Evolutionary conservation across 2,888 invertebrate species (phyloP), one percentile per base, ranked within the genome.

Genomic region (Linyphia triangularis): DNA sequence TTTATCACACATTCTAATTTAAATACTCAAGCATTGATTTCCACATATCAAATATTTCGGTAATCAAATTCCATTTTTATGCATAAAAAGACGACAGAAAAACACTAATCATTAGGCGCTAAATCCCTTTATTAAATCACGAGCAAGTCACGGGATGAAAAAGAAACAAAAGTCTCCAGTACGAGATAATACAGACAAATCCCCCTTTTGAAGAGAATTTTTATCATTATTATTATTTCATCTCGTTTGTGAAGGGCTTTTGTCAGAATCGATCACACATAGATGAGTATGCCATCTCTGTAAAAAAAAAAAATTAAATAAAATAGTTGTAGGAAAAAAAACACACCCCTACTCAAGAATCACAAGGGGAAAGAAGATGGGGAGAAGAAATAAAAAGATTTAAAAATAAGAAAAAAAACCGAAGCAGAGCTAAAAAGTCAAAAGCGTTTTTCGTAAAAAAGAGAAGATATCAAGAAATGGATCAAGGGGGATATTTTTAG

Each of bases 401-500:
- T 7, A 6, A 7, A 70, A 70, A 65, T 28, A 40, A 81, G 78
- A 51, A 26, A 51, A 57, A 65, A 73, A 43, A 69, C 33, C n/a
- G 69, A 26, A 57, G 79, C 75, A 75, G 67, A 75, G 75, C 86
- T 81, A 81, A 82, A 81, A 88, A 88, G 86, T 88, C 81, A 81
- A 69, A 85, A 70, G 65, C 72, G 73, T 26, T 67, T 67, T 61
- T 33, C 5, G 9, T 7, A 51, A 67, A 61, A 63, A 61, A 61
- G 75, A n/a, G 22, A 61, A 75, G 63, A 40, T 65, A 81, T 69
- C 69, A 70, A 75, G 57, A 30, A 51, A 63, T 72, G 43, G 72
- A 78, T 67, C 51, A 51, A 70, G 77, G 67, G 57, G 43, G 24
- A 30, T 26, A 19, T 59, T 51, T 51, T 57, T 57, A 30, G 33